These are phyloP conservation scores for Neopelma chrysocephalum DNA, from an alignment of 2,797 vertebrate genomes.

Conservation along the genomic window DNA sequence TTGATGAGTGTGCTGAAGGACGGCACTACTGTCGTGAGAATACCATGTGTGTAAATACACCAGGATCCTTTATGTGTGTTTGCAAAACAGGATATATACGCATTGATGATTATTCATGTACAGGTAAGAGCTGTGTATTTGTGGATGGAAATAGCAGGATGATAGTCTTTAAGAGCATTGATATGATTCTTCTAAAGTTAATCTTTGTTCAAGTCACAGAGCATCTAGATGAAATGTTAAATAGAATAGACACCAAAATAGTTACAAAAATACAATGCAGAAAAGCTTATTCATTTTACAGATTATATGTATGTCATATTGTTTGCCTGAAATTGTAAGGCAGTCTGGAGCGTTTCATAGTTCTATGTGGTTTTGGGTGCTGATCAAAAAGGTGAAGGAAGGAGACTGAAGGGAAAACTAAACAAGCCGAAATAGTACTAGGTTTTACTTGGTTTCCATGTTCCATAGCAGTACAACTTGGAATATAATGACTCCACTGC, in stretches of 20 bases:
- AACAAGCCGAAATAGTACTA: background rate
- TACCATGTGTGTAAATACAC: slow-evolving; percentile 92
- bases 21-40: slow-evolving; percentile 94
- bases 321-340: background rate
- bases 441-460: background rate
- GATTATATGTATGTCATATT: background rate
- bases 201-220: background rate
- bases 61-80: slow-evolving; percentile 93
- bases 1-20: slow-evolving; percentile 93
- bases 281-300: background rate
- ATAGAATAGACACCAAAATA: background rate
- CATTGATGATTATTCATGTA: slow-evolving; percentile 95
- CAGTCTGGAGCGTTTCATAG: background rate
- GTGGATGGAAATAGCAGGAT: background rate
- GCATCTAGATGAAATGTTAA: background rate
- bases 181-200: background rate
- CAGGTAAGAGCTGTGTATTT: slow-evolving; percentile 79
- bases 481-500: background rate
- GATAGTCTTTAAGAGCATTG: background rate
- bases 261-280: background rate
- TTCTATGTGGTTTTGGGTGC: background rate
- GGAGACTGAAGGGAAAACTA: background rate
- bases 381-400: background rate
- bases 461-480: background rate
- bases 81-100: slow-evolving; percentile 92